Conservation (phyloP, 2,888 invertebrate species). For the Helleia helle region DNA sequence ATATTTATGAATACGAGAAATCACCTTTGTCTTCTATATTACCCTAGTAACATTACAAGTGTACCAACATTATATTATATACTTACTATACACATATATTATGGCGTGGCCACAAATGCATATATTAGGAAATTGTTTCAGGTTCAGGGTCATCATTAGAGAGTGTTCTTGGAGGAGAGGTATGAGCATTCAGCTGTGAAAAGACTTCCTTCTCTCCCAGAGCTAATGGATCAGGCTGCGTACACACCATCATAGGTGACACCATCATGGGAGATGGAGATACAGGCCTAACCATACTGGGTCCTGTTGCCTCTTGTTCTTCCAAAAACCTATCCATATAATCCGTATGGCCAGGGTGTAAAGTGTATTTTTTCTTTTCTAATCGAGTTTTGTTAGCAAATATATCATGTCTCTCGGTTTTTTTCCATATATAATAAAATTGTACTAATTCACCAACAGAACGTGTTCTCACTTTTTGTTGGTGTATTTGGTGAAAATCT, state of each 20-base stretch:
- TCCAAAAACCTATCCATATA: conserved; percentile 95
- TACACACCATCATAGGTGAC: conserved; percentile 49
- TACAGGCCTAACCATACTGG: conserved; percentile 65
- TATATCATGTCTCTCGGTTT: conserved; percentile 96
- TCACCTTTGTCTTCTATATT: neutral
- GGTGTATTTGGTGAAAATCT: conserved; percentile 95
- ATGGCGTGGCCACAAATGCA: conserved; percentile 38
- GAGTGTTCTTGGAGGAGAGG: conserved; percentile 45
- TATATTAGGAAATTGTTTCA: conserved; percentile 59
- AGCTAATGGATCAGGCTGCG: conserved; percentile 60
- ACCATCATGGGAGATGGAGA: conserved; percentile 79
- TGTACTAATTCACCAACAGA: conserved; percentile 97
- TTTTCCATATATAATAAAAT: conserved; percentile 98
- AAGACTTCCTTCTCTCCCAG: conserved; percentile 67
- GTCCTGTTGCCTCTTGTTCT: conserved; percentile 85
- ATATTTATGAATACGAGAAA: conserved; percentile 9
- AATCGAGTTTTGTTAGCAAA: conserved; percentile 90
- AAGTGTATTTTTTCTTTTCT: conserved; percentile 93
- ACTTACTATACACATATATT: neutral
- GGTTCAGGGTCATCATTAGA: conserved; percentile 62
- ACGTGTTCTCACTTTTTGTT: conserved; percentile 93
- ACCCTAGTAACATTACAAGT: no score
- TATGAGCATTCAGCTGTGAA: conserved; percentile 55
- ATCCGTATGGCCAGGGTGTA: conserved; percentile 94
- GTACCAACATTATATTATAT: neutral